Conservation (phyloP, 2,797 vertebrate species). For the Clamator glandarius region DNA sequence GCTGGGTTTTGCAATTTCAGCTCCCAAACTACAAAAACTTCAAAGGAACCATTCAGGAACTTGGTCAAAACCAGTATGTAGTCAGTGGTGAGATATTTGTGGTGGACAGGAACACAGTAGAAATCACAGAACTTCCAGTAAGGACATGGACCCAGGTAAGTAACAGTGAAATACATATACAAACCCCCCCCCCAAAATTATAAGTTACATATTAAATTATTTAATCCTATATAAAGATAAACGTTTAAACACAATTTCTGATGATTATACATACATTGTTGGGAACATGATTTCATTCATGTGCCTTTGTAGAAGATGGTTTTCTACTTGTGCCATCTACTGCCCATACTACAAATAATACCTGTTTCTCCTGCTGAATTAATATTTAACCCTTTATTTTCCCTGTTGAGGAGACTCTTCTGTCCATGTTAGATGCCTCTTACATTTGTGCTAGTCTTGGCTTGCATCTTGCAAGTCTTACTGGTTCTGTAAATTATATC, state of each 20-base stretch:
- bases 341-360: not conserved
- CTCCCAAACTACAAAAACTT: slow-evolving; percentile 98
- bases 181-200: no score
- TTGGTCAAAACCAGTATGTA: slow-evolving; percentile 96
- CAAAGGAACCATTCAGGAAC: slow-evolving; percentile 93
- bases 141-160: slow-evolving; percentile 98
- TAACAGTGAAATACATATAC: not conserved
- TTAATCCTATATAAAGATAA: not conserved
- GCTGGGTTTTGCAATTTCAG: slow-evolving; percentile 74
- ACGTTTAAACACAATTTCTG: not conserved
- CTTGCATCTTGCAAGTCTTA: not conserved
- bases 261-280: not conserved
- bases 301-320: not conserved
- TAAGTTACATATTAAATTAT: not conserved
- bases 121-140: slow-evolving; percentile 98
- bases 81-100: slow-evolving; percentile 96
- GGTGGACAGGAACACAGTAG: slow-evolving; percentile 94
- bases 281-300: not conserved
- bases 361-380: not conserved
- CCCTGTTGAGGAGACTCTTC: not conserved
- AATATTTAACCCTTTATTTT: not conserved
- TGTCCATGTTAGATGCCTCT: not conserved
- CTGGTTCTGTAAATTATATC: not conserved
- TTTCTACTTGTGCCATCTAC: not conserved
- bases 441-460: not conserved